Evolutionary conservation across 2,797 vertebrate genomes (phyloP).

Genomic region (Florisuga fusca): DNA sequence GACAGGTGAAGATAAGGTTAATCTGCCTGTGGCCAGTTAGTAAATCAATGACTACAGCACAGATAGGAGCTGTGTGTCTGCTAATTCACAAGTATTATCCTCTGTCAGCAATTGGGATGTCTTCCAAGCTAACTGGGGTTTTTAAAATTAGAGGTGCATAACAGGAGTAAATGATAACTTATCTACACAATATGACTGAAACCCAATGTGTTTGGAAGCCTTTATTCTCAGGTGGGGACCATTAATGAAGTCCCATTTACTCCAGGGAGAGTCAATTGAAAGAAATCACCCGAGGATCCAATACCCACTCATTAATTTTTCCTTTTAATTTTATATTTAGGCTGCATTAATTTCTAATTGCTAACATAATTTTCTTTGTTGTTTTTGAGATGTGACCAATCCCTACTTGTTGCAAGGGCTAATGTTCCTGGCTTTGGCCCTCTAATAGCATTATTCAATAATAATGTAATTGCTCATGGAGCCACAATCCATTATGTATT

Average conservation of each 20-base stretch:
- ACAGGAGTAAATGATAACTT: background rate
- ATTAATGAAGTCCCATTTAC: background rate
- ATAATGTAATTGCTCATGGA: slow-evolving; percentile 22
- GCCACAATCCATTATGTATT: background rate
- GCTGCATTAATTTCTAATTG: slow-evolving; percentile 49
- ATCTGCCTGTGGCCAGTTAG: background rate
- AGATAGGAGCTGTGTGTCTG: background rate
- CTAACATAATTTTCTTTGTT: slow-evolving; percentile 16
- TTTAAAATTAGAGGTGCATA: background rate
- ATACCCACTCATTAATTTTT: background rate
- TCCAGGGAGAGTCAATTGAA: background rate
- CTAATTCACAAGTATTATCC: background rate
- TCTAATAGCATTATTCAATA: slow-evolving; percentile 48
- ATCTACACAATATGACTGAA: background rate
- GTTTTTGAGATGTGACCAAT: background rate
- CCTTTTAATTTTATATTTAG: slow-evolving; percentile 18
- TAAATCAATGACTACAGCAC: background rate
- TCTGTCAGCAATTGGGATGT: background rate
- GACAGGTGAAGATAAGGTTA: background rate
- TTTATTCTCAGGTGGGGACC: background rate
- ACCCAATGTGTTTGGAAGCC: background rate
- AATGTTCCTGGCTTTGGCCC: background rate
- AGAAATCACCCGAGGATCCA: background rate
- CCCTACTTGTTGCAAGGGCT: background rate
- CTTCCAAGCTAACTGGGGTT: background rate